These are phyloP conservation scores for Limonius californicus DNA, from an alignment of 1,140 invertebrate genomes.

Conservation along the genomic window DNA sequence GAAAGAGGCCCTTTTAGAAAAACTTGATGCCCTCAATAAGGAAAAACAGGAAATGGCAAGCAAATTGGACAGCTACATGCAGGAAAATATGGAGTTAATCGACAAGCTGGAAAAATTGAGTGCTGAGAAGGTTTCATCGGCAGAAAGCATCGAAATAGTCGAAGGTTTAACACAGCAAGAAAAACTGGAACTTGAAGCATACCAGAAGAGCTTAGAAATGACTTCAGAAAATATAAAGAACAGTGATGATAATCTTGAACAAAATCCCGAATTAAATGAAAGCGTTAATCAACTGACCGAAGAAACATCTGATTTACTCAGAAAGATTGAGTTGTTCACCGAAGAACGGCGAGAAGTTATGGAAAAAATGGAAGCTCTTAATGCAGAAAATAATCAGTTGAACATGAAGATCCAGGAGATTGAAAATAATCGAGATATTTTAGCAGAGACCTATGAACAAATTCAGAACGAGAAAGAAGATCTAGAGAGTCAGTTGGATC, in stretches of 20 bases:
- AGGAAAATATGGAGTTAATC: constrained; percentile 64
- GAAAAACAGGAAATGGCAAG: constrained; percentile 55
- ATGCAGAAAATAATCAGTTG: constrained; percentile 56
- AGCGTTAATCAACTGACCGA: constrained; percentile 52
- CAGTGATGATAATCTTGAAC: constrained; percentile 32
- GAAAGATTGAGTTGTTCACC: constrained; percentile 63
- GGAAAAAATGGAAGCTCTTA: constrained; percentile 63
- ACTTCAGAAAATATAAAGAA: constrained; percentile 25
- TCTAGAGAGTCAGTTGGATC: constrained; percentile 25
- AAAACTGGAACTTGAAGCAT: constrained; percentile 47
- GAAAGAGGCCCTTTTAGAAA: constrained; percentile 52
- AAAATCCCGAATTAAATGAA: constrained; percentile 48
- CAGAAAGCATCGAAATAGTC: constrained; percentile 67
- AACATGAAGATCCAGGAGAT: constrained; percentile 52
- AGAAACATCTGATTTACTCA: constrained; percentile 58
- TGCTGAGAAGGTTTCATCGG: constrained; percentile 61
- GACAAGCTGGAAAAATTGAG: constrained; percentile 65
- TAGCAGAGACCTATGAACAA: constrained; percentile 48
- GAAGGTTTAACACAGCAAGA: constrained; percentile 62
- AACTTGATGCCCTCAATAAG: constrained; percentile 54
- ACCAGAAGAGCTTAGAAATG: constrained; percentile 39
- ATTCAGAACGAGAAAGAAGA: constrained; percentile 47
- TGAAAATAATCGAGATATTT: constrained; percentile 55
- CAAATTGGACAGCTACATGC: constrained; percentile 58
- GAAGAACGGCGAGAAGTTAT: constrained; percentile 63